These are phyloP conservation scores for Gyps fulvus DNA, from an alignment of 2,113 vertebrate genomes.

Conservation along the genomic window DNA sequence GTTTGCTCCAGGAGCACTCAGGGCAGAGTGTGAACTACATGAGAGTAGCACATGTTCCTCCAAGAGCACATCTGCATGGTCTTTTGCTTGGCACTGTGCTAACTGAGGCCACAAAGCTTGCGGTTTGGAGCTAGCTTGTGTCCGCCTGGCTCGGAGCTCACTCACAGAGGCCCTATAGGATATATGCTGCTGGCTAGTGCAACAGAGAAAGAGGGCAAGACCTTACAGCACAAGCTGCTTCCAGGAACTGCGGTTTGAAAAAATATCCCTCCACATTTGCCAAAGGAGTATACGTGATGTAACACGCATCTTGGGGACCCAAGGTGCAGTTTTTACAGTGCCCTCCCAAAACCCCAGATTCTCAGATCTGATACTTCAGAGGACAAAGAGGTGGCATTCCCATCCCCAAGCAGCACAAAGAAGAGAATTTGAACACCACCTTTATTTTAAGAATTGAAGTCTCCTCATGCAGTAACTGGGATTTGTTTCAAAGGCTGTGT, in stretches of 20 bases:
- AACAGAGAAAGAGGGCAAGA: background rate
- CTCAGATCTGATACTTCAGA: background rate
- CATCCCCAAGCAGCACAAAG: background rate
- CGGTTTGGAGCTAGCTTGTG: background rate
- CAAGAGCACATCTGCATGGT: background rate
- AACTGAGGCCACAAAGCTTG: background rate
- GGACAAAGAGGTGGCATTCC: background rate
- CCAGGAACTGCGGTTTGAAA: accelerated
- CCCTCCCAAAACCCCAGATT: background rate
- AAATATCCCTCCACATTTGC: accelerated
- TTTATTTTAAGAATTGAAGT: background rate
- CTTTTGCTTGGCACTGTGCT: background rate
- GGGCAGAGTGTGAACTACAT: background rate
- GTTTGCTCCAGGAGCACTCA: background rate
- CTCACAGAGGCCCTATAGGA: background rate
- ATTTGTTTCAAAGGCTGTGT: background rate
- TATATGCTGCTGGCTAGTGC: background rate
- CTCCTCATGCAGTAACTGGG: background rate
- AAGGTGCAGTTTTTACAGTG: background rate
- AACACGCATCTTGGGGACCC: accelerated
- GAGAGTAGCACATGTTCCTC: background rate
- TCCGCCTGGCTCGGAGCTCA: background rate
- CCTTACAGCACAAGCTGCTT: background rate
- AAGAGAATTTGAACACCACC: background rate
- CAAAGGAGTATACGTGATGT: accelerated